Base-by-base conservation (phyloP, 2,113 vertebrate species). In the Piprites chloris region DNA sequence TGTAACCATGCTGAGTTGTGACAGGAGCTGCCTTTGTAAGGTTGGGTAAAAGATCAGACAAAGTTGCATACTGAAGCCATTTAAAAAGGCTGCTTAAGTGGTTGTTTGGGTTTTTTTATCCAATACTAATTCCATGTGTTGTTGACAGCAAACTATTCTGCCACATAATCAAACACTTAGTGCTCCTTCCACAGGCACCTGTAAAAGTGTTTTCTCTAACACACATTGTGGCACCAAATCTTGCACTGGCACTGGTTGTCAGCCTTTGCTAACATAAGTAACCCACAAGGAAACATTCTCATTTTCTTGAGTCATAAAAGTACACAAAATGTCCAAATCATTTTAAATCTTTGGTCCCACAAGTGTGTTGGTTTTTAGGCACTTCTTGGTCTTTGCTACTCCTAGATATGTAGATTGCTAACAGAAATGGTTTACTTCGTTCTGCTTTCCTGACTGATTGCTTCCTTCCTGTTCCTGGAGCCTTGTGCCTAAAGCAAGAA, bases 371-470 rank as follows among this genome's bases (percentile, higher is more conserved):
- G 13, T 21, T 44, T 61, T 61, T 33, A 75, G 28, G 35, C 37
- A 33, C 33, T 58, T 63, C 32, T 89, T 84, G 10, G 8, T 56
- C 2, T 15, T 61, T 80, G 55, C 19, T 73, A 14, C 12, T 66
- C 27, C 26, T 27, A 61, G 71, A 30, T 19, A 1, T 32, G 11
- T 27, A 26, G 61, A 22, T 46, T 87, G 42, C 62, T 63, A 50
- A 23, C n/a, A 28, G 53, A 46, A 72, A 9, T 21, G 4, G 20
- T 58, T 87, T 26, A 11, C 24, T 52, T 85, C 62, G 50, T 81
- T 94, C 87, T 89, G 65, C 46, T 81, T 89, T 77, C 91, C 52
- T 44, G 28, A n/a, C 85, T 91, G 47, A 41, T 91, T 91, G 42
- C 26, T 85, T 93, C 46, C 50, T 91, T 84, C 55, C 63, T 80